A percentile compares a stretch with the other conserved stretches of the same genome.
Evolutionary conservation across 2,797 vertebrate species (phyloP).

Genomic region (Tamandua tetradactyla): DNA sequence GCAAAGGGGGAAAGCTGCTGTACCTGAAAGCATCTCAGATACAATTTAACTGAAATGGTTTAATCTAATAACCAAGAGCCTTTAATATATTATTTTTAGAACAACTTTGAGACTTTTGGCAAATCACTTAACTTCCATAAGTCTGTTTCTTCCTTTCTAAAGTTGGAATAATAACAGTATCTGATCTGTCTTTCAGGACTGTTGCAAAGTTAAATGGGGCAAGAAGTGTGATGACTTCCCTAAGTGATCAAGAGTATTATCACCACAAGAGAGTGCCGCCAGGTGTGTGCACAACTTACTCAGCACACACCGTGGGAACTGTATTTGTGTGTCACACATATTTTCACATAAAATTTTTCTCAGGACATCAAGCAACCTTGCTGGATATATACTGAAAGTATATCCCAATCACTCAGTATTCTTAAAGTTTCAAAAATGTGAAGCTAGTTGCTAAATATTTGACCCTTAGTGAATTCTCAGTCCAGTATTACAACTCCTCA

Average conservation of each 20-base stretch:
- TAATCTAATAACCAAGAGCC: background rate
- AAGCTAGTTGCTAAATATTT: background rate
- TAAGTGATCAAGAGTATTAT: background rate
- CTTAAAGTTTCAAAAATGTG: background rate
- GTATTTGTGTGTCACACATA: background rate
- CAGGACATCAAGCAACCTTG: conserved; percentile 21
- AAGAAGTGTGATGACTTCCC: background rate
- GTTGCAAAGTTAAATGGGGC: background rate
- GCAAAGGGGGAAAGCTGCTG: background rate
- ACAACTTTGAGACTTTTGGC: background rate
- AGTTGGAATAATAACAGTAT: background rate
- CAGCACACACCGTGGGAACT: background rate
- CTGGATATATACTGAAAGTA: background rate
- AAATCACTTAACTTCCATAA: conserved; percentile 19
- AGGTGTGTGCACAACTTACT: background rate
- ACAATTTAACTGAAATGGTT: background rate
- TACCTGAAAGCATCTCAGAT: background rate
- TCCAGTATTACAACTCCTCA: background rate
- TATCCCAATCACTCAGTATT: background rate
- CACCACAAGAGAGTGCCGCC: background rate
- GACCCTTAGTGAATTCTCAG: background rate
- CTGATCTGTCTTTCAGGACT: background rate
- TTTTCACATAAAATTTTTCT: background rate
- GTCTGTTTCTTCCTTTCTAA: background rate
- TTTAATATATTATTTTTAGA: background rate